Percentiles rank a stretch among this genome's conserved stretches.
phyloP scores from a whole-genome alignment of 2,888 invertebrate species.

The Zele albiditarsus region DNA sequence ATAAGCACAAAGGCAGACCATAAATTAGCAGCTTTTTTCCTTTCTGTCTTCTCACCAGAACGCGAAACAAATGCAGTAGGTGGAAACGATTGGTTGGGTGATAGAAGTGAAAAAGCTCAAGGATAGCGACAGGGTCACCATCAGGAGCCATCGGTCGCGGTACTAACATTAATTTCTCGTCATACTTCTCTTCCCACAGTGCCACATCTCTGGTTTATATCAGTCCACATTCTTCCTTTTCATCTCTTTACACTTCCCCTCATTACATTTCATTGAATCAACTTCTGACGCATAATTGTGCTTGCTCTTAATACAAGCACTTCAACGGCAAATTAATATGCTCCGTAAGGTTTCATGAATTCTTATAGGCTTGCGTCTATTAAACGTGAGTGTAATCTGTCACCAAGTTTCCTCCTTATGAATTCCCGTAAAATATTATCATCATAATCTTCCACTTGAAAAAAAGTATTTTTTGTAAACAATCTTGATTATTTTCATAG shows the following conservation, averaged over 20 bases:
- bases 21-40: conserved; percentile 37
- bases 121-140: conserved; percentile 51
- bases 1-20: conserved; percentile 23
- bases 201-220: background rate
- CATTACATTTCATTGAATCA: background rate
- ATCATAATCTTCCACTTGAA: too few species aligned
- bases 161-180: conserved; percentile 59
- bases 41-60: conserved; percentile 1
- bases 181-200: conserved; percentile 49
- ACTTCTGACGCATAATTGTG: background rate
- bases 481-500: too few species aligned
- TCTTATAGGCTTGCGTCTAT: background rate
- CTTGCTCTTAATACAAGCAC: background rate
- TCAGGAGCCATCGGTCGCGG: conserved; percentile 49
- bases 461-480: too few species aligned
- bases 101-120: conserved; percentile 33
- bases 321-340: too few species aligned
- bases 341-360: too few species aligned
- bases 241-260: background rate
- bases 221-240: background rate
- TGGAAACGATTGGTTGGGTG: conserved; percentile 30
- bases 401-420: background rate
- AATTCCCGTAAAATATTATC: too few species aligned
- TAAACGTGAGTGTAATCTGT: background rate
- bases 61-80: conserved; percentile 35